Conservation (phyloP, 2,797 vertebrate genomes). For the Cynopterus sphinx region DNA sequence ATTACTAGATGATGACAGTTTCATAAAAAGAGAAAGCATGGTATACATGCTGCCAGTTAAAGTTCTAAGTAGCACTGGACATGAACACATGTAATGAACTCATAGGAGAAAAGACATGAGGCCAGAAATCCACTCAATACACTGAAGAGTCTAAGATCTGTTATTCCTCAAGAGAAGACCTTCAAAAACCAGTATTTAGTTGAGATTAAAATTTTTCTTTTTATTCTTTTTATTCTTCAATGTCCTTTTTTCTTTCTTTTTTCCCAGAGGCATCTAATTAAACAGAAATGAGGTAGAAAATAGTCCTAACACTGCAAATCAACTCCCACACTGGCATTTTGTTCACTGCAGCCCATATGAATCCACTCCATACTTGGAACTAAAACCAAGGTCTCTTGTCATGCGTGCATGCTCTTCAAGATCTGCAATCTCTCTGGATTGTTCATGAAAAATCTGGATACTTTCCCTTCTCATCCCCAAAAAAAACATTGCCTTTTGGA, state of each 20-base stretch:
- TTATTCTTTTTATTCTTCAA: slow-evolving; percentile 30
- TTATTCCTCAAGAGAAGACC: background rate
- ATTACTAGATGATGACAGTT: background rate
- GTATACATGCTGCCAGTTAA: background rate
- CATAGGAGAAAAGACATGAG: background rate
- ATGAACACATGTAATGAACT: background rate
- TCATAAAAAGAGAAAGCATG: slow-evolving; percentile 4
- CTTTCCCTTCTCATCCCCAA: background rate
- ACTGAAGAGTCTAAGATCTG: background rate
- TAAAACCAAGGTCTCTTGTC: slow-evolving; percentile 7
- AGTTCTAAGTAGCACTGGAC: background rate
- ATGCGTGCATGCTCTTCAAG: background rate
- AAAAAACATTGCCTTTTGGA: background rate
- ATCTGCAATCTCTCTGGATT: background rate
- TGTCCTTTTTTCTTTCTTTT: background rate
- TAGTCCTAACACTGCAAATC: background rate
- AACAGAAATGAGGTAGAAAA: slow-evolving; percentile 34
- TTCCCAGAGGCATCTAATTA: slow-evolving; percentile 1
- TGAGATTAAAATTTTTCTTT: background rate
- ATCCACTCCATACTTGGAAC: background rate
- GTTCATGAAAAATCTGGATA: slow-evolving; percentile 17
- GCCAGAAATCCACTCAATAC: slow-evolving; percentile 11
- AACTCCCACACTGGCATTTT: background rate
- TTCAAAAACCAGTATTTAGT: background rate
- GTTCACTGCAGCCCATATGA: background rate